Percentiles rank a stretch among this genome's conserved stretches.
phyloP scores from a whole-genome alignment of 2,888 invertebrate genomes.

The Drosophila macrospina region DNA sequence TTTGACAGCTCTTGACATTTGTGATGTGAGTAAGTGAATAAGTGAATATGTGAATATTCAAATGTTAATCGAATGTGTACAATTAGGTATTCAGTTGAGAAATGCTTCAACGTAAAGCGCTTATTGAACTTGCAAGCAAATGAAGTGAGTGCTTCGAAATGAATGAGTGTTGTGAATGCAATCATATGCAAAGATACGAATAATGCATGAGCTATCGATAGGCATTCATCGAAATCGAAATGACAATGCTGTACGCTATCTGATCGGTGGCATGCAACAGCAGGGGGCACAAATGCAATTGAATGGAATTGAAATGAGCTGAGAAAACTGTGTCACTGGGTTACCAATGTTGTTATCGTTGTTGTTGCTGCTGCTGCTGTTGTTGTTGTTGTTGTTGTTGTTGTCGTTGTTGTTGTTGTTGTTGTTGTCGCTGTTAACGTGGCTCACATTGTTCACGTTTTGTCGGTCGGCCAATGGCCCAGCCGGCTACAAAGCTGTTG shows the following conservation, averaged over 20 bases:
- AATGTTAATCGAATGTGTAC: neutral
- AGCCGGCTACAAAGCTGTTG: constrained; percentile 10
- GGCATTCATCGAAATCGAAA: constrained; percentile 36
- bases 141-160: neutral
- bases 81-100: too few relatives aligned
- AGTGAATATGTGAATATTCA: neutral
- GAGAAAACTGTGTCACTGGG: constrained; percentile 70
- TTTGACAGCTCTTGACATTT: too few relatives aligned
- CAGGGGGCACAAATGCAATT: constrained; percentile 16
- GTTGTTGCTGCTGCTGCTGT: constrained; percentile 8
- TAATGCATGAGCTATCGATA: constrained; percentile 9
- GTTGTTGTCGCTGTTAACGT: constrained; percentile 24
- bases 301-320: constrained; percentile 29
- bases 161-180: neutral
- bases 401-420: constrained; percentile 13
- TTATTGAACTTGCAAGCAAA: neutral
- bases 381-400: constrained; percentile 26
- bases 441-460: constrained; percentile 43
- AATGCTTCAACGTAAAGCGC: neutral
- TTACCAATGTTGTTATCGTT: constrained; percentile 35
- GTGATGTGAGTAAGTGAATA: neutral
- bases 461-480: constrained; percentile 25
- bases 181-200: neutral
- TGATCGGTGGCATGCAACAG: constrained; percentile 21
- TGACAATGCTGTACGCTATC: constrained; percentile 21